Percentiles rank a stretch among this genome's conserved stretches.
phyloP scores from a whole-genome alignment of 2,888 invertebrate species.

The Ctena decussata region DNA sequence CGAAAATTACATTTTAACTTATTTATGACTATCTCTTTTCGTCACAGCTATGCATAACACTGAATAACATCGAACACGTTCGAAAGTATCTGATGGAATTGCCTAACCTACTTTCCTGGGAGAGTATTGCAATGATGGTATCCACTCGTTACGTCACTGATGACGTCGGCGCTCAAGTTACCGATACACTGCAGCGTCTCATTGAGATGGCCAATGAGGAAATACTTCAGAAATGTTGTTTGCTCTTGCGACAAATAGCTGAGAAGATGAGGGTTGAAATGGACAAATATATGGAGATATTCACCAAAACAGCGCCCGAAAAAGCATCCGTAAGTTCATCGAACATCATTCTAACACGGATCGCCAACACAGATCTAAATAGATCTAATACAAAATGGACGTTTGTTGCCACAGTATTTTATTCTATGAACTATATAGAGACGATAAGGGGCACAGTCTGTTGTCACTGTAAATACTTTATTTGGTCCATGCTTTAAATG shows the following conservation, averaged over 20 bases:
- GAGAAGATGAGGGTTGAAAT: slow-evolving; percentile 82
- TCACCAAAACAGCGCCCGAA: slow-evolving; percentile 75
- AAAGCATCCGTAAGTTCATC: slow-evolving; percentile 79
- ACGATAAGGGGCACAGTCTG: too few species aligned
- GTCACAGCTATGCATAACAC: slow-evolving; percentile 84
- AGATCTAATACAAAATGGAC: too few species aligned
- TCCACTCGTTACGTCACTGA: slow-evolving; percentile 77
- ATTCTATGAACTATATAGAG: too few species aligned
- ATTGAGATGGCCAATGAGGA: slow-evolving; percentile 75
- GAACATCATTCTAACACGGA: too few species aligned
- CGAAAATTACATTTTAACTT: too few species aligned
- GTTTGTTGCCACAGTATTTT: too few species aligned
- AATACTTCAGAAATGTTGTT: slow-evolving; percentile 73
- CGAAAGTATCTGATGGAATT: slow-evolving; percentile 80
- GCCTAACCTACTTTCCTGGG: slow-evolving; percentile 78
- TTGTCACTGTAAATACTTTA: too few species aligned
- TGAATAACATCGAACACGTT: slow-evolving; percentile 85
- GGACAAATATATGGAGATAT: slow-evolving; percentile 74
- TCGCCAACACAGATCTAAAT: too few species aligned
- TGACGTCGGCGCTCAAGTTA: slow-evolving; percentile 73
- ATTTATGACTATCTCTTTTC: not conserved
- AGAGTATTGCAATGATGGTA: slow-evolving; percentile 69
- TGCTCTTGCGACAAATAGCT: slow-evolving; percentile 75
- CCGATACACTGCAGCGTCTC: slow-evolving; percentile 74
- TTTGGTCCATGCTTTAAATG: too few species aligned